Evolutionary conservation across 2,797 vertebrate genomes (phyloP).

Genomic region (Parauchenoglanis ngamensis): DNA sequence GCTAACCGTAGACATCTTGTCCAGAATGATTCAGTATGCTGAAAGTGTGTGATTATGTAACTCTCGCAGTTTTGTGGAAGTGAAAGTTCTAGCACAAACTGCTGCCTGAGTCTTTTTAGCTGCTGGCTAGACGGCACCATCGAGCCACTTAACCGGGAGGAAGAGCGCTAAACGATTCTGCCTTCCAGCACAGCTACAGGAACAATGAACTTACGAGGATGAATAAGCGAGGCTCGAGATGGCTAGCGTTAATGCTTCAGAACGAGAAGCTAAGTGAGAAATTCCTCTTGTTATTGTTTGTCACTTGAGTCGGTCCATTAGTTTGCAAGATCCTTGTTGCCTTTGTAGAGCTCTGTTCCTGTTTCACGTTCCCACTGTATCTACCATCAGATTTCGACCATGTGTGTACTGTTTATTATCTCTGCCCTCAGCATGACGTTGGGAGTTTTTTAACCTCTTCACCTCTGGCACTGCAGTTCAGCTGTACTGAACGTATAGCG

Average conservation of each 20-base stretch:
- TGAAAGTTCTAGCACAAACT: background rate
- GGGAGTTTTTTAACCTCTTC: background rate
- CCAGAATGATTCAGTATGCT: background rate
- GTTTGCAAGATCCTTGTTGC: background rate
- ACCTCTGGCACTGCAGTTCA: slow-evolving; percentile 1
- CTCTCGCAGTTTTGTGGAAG: background rate
- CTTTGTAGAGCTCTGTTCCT: background rate
- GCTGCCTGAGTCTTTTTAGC: background rate
- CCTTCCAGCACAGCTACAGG: background rate
- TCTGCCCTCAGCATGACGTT: slow-evolving; percentile 12
- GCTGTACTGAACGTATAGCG: background rate
- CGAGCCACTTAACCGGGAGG: background rate
- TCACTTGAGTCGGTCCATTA: background rate
- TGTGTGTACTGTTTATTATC: slow-evolving; percentile 65
- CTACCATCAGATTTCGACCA: slow-evolving; percentile 47
- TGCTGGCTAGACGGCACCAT: background rate
- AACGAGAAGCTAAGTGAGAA: background rate
- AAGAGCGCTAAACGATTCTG: background rate
- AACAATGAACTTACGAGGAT: background rate
- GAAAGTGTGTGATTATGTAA: background rate
- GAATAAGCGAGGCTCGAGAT: background rate
- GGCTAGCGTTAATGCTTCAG: background rate
- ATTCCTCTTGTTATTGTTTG: background rate
- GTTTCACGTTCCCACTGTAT: slow-evolving; percentile 5
- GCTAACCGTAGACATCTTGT: background rate